Evolutionary conservation across 2,888 invertebrate species (phyloP), one percentile per base, ranked within the genome.

Genomic region (Altica lythri): DNA sequence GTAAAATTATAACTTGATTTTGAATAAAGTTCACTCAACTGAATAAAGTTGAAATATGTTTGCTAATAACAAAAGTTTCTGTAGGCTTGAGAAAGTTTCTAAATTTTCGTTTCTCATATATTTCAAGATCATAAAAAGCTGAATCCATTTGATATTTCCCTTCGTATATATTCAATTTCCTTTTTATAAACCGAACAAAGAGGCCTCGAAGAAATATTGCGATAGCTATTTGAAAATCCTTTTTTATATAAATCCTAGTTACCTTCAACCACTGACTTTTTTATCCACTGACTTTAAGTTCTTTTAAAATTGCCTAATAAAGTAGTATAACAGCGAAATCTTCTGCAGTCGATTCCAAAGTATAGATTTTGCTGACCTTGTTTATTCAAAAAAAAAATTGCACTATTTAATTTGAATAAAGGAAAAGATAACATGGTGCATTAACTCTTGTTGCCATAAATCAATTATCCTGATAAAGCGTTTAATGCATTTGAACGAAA

Each of bases 231-330:
- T 18, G 30, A 42, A 19, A 40, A 40, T 40, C n/a, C 19, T 30
- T 48, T 40, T 48, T 40, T 40, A 40, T 48, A 40, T 38, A 48
- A 30, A 48, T 40, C 40, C 40, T 40, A 48, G 12, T 40, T 48
- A 19, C 22, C 9, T 14, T 22, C 22, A 35, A 45, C 32, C 45
- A 19, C 40, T 29, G 19, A 12, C 18, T 18, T 48, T 48, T 45
- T 34, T 22, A 22, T n/a, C 14, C 22, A 14, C 14, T 3, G 14
- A 9, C 14, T 18, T 14, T n/a, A 45, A 16, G n/a, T n/a, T n/a
- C n/a, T n/a, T n/a, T n/a, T n/a, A n/a, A n/a, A n/a, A n/a, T 12
- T 12, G 10, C 25, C 17, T 29, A 43, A 44, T 43, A 43, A 29
- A 29, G 29, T 43, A n/a, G n/a, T n/a, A n/a, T n/a, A n/a, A n/a